Percentiles rank a stretch among this genome's conserved stretches.
These are phyloP conservation scores for Kryptopterus vitreolus DNA, from an alignment of 2,797 vertebrate species.

Conservation along the genomic window DNA sequence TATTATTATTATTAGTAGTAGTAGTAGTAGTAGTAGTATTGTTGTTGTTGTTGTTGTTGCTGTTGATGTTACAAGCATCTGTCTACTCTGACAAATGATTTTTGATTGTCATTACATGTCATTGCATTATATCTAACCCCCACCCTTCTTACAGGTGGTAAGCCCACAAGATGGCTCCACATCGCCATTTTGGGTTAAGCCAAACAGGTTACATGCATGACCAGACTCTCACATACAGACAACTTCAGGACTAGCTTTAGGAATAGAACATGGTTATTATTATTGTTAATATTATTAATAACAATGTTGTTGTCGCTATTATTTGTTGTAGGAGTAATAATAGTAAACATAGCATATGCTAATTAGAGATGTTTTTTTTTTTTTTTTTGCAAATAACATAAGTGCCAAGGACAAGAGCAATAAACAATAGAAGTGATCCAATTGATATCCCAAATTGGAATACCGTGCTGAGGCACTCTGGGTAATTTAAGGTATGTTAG, in stretches of 20 bases:
- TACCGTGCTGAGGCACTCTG: background rate
- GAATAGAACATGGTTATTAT: background rate
- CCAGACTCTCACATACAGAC: background rate
- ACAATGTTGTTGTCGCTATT: background rate
- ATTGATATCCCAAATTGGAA: background rate
- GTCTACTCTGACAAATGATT: background rate
- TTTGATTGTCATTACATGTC: background rate
- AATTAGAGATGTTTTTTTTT: background rate
- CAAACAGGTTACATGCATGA: background rate
- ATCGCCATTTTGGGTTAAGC: background rate
- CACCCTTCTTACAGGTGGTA: background rate
- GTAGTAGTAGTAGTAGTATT: background rate
- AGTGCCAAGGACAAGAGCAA: background rate
- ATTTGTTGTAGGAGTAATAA: background rate
- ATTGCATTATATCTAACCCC: background rate
- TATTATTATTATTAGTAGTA: background rate
- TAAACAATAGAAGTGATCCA: conserved; percentile 16
- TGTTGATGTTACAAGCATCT: background rate
- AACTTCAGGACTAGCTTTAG: no score
- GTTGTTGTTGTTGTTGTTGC: background rate
- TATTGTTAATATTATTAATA: background rate
- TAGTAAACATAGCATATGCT: background rate
- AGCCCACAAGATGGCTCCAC: conserved; percentile 11
- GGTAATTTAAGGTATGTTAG: conserved; percentile 12
- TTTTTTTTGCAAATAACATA: conserved; percentile 11